Evolutionary conservation across 1,140 invertebrate genomes (phyloP), one percentile per base, ranked within the genome.

Genomic region (Phenacoccus solenopsis): DNA sequence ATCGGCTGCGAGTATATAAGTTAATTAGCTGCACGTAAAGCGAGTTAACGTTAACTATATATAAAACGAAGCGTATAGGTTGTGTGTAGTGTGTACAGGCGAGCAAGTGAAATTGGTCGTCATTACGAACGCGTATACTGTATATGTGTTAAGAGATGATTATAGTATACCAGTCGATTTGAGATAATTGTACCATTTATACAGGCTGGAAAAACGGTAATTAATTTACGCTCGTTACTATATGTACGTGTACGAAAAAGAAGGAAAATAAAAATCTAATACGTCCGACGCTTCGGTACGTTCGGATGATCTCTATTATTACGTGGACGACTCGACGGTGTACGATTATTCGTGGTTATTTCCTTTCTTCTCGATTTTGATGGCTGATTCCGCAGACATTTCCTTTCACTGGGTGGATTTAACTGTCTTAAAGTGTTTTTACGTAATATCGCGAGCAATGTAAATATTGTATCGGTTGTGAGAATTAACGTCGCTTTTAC

Each of bases 1-100:
- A 27, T 64, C 59, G 25, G 5, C 21, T 9, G 32, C 32, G 32
- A 38, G 56, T 64, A 24, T 10, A 3, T 25, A 5, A 64, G 59
- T 64, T 64, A 49, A 49, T 49, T 49, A 49, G 20, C 59, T 64
- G 59, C 59, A 64, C 59, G 59, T 64, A 64, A 64, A 20, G 21
- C 21, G 25, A 64, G 25, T 24, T 64, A 13, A 64, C 59, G 59
- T 64, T 64, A 25, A 25, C 25, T 64, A 64, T 59, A 32, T 32
- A 32, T n/a, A 49, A 49, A n/a, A 49, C 16, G 38, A 49, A 16
- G 13, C 38, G 38, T 49, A 49, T 13, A 7, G 5, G 30, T 32
- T 7, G 5, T 32, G 13, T 32, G n/a, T n/a, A n/a, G n/a, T n/a
- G n/a, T n/a, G n/a, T n/a, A 32, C 30, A 32, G 30, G 13, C 13